phyloP scores from a whole-genome alignment of 2,113 vertebrate genomes.

The Arothron firmamentum region DNA sequence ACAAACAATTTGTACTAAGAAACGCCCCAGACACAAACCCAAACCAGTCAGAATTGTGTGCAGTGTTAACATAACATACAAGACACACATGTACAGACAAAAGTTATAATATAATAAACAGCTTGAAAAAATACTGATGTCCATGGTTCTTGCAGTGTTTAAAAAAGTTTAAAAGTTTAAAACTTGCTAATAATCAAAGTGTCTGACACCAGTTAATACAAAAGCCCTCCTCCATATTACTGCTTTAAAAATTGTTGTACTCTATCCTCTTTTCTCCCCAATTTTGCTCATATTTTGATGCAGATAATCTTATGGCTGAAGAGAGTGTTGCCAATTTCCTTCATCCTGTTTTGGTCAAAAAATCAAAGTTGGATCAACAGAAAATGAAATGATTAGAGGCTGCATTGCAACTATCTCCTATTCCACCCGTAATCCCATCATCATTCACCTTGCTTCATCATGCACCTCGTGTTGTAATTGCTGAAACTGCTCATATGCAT shows the following conservation, averaged over 20 bases:
- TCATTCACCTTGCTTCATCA: constrained; percentile 57
- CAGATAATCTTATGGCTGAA: constrained; percentile 25
- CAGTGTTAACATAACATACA: not conserved
- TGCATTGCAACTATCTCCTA: constrained; percentile 35
- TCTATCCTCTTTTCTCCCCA: not conserved
- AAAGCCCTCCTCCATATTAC: not conserved
- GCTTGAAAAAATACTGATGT: no score
- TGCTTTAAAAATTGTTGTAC: not conserved
- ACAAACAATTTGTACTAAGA: constrained; percentile 8
- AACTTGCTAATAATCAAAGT: no score
- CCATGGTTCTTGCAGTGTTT: no score
- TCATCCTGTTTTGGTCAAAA: constrained; percentile 36
- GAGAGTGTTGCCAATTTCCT: constrained; percentile 23
- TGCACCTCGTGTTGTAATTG: constrained; percentile 23
- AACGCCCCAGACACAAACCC: constrained; percentile 3
- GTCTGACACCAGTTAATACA: no score
- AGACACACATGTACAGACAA: no score
- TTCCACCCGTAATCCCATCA: constrained; percentile 46
- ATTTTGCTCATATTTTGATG: constrained; percentile 28
- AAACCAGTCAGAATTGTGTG: constrained; percentile 12
- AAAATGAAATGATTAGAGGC: constrained; percentile 47
- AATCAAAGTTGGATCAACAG: constrained; percentile 40
- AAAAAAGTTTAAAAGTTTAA: no score
- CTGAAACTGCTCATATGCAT: constrained; percentile 42
- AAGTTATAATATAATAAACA: no score